Percentiles rank a stretch among this genome's conserved stretches.
These are phyloP conservation scores for Leguminivora glycinivorella DNA, from an alignment of 1,140 invertebrate species.

Conservation along the genomic window DNA sequence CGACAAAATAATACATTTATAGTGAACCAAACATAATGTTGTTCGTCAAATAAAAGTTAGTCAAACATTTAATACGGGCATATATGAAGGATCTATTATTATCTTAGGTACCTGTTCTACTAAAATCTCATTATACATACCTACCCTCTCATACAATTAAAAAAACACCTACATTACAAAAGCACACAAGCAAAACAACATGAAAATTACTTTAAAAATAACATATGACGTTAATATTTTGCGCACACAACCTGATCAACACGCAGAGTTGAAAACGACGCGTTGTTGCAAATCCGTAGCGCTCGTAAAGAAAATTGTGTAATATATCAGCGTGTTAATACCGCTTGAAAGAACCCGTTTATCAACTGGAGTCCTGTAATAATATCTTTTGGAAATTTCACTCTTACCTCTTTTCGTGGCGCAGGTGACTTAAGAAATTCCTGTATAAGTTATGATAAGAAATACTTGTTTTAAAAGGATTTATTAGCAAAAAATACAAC, in stretches of 20 bases:
- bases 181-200: background rate
- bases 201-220: background rate
- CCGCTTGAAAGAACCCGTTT: conserved; percentile 52
- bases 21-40: too few species aligned
- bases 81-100: too few species aligned
- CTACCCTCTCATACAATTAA: too few species aligned
- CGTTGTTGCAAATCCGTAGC: conserved; percentile 58
- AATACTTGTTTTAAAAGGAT: background rate
- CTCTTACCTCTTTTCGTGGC: conserved; percentile 28
- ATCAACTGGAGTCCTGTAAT: conserved; percentile 61
- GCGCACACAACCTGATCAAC: conserved; percentile 17
- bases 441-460: background rate
- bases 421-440: background rate
- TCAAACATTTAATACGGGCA: too few species aligned
- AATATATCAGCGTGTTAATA: conserved; percentile 66
- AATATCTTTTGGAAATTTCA: conserved; percentile 53
- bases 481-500: too few species aligned
- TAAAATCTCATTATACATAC: too few species aligned
- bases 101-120: too few species aligned
- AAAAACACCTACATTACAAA: background rate
- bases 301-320: conserved; percentile 68
- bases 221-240: conserved; percentile 16
- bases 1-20: too few species aligned
- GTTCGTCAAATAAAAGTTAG: too few species aligned
- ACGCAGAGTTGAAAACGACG: conserved; percentile 31